phyloP scores from a whole-genome alignment of 1,140 invertebrate species.

The Danaus melanippus region DNA sequence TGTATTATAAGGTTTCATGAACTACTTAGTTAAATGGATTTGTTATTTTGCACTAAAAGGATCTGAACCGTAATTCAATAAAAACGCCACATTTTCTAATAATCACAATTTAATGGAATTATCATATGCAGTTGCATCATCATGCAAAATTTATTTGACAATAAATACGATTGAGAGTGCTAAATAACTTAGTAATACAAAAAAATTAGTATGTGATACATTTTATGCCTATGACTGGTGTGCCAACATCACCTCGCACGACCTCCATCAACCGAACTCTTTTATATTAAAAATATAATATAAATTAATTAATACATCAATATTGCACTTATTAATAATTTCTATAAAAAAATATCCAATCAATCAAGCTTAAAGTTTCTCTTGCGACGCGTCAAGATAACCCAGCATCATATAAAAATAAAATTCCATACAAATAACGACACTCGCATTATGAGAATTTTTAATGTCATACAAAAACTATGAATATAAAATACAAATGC shows the following conservation, averaged over 20 bases:
- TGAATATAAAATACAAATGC: too few relatives aligned
- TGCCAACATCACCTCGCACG: conserved; percentile 20
- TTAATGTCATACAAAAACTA: too few relatives aligned
- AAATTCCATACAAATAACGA: not conserved
- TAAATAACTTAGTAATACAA: conserved; percentile 58
- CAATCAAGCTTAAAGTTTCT: conserved; percentile 20
- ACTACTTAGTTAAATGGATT: conserved; percentile 8
- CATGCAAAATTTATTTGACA: conserved; percentile 47
- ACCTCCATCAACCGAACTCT: too few relatives aligned
- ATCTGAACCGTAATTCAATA: conserved; percentile 13
- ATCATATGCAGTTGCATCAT: conserved; percentile 58
- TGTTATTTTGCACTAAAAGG: conserved; percentile 1
- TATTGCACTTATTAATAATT: too few relatives aligned
- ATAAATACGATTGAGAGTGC: conserved; percentile 64
- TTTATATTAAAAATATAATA: too few relatives aligned
- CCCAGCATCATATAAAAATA: conserved; percentile 11
- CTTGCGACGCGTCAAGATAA: conserved; percentile 28
- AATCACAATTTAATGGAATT: conserved; percentile 69
- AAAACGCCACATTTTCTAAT: conserved; percentile 38
- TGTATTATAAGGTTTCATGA: conserved; percentile 12
- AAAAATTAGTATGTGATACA: conserved; percentile 22
- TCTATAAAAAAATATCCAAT: too few relatives aligned
- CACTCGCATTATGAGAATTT: conserved; percentile 1
- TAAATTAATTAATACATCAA: too few relatives aligned
- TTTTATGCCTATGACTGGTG: conserved; percentile 62